Base-by-base conservation (phyloP, 2,888 invertebrate genomes). In the Scaptomyza flava region DNA sequence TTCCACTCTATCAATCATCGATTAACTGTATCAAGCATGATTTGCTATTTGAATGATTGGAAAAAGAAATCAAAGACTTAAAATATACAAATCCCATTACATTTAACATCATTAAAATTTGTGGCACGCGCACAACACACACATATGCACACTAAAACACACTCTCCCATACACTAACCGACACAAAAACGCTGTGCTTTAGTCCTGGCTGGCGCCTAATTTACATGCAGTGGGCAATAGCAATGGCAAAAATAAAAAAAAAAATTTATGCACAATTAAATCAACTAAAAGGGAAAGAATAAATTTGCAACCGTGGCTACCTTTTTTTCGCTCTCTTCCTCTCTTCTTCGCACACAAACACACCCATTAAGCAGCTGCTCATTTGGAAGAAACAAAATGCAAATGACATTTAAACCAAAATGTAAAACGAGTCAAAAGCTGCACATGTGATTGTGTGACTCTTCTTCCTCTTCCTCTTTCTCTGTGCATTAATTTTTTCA, bases 261-360 rank as follows among this genome's bases (percentile, higher is more conserved):
- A 86, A 89, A 89, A 89, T 84, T 89, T 89, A 87, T 85, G 89
- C 85, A 84, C 89, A 85, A 85, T 85, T 85, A 85, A 85, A 89
- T 80, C 87, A 89, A 86, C 84, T 86, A 72, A 88, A 78, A 79
- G 70, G 73, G 63, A 87, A 81, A 60, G 66, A 78, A 88, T 87
- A 87, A 78, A 84, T 87, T 79, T 69, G 41, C 50, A 68, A 57
- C 33, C 58, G 50, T 50, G 34, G 30, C 50, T 23, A n/a, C 45
- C 17, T 2, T 20, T 20, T 20, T 20, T 20, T 11, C 42, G 12
- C 42, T 14, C 38, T 41, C 20, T 20, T 27, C 17, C 12, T 17
- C 12, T 47, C 31, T 47, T 12, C 6, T 30, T n/a, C 46, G 60
- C 51, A 57, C 43, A 33, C 36, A 42, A 14, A 41, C 54, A 45